Percentiles rank a stretch among this genome's conserved stretches.
Conservation (phyloP, 1,140 invertebrate species). For the Meteorus sp. region DNA sequence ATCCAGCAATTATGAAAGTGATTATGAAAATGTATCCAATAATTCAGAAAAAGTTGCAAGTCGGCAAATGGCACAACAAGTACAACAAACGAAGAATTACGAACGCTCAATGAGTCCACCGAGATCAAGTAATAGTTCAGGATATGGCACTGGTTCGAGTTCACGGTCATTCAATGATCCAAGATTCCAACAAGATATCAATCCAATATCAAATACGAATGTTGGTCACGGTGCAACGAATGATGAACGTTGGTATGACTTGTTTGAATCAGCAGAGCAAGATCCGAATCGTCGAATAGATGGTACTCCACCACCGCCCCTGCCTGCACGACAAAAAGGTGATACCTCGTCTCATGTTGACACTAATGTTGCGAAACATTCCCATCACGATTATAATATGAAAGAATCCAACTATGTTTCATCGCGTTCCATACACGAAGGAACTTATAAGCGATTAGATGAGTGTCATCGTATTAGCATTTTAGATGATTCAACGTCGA, state of each 20-base stretch:
- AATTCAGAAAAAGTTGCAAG: slow-evolving; percentile 60
- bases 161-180: slow-evolving; percentile 69
- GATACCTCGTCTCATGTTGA: slow-evolving; percentile 36
- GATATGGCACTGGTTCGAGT: slow-evolving; percentile 81
- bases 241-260: slow-evolving; percentile 56
- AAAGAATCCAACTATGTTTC: slow-evolving; percentile 53
- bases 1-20: slow-evolving; percentile 66
- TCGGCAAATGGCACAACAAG: slow-evolving; percentile 55
- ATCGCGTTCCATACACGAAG: slow-evolving; percentile 46
- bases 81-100: slow-evolving; percentile 62
- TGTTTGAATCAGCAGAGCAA: slow-evolving; percentile 57
- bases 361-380: slow-evolving; percentile 29
- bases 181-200: slow-evolving; percentile 61
- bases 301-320: slow-evolving; percentile 60
- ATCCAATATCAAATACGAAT: slow-evolving; percentile 60
- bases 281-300: slow-evolving; percentile 41
- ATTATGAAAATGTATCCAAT: slow-evolving; percentile 74
- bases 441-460: slow-evolving; percentile 49
- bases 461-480: slow-evolving; percentile 25
- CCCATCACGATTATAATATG: slow-evolving; percentile 41
- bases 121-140: slow-evolving; percentile 79
- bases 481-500: slow-evolving; percentile 42
- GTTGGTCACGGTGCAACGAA: slow-evolving; percentile 54
- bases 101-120: slow-evolving; percentile 79
- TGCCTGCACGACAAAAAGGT: slow-evolving; percentile 57